phyloP scores from a whole-genome alignment of 2,888 invertebrate species.

The Dioctria linearis region DNA sequence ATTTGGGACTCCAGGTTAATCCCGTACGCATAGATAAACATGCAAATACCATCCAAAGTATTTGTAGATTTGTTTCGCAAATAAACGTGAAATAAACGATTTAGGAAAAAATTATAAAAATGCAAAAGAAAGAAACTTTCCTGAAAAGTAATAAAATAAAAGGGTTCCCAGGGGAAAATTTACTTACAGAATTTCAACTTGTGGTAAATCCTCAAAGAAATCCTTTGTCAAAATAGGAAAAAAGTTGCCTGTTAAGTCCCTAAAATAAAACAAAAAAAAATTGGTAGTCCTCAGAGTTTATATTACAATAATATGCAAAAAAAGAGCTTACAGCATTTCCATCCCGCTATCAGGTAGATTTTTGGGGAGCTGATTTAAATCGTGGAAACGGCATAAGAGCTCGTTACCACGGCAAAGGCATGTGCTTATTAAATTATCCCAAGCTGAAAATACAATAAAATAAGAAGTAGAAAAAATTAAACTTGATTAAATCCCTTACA shows the following conservation, averaged over 20 bases:
- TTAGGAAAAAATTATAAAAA: too few species aligned
- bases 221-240: slow-evolving; percentile 67
- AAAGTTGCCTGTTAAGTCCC: slow-evolving; percentile 72
- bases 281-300: too few species aligned
- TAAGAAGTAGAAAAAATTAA: neutral
- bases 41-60: too few species aligned
- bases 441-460: slow-evolving; percentile 60
- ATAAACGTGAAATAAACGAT: too few species aligned
- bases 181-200: slow-evolving; percentile 71
- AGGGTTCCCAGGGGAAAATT: neutral
- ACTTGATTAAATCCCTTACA: slow-evolving; percentile 66
- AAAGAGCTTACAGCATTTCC: slow-evolving; percentile 69
- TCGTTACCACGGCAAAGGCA: slow-evolving; percentile 71
- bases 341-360: slow-evolving; percentile 67
- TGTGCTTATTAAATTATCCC: slow-evolving; percentile 66
- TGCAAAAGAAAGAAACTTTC: too few species aligned
- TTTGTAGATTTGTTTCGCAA: too few species aligned
- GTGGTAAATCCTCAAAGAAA: slow-evolving; percentile 66
- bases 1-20: too few species aligned
- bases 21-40: too few species aligned
- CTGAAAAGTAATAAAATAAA: too few species aligned
- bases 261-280: slow-evolving; percentile 62
- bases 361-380: slow-evolving; percentile 67
- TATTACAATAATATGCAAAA: neutral
- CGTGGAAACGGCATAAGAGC: slow-evolving; percentile 70